These are phyloP conservation scores for Limonius californicus DNA, from an alignment of 1,140 invertebrate species.

Conservation along the genomic window DNA sequence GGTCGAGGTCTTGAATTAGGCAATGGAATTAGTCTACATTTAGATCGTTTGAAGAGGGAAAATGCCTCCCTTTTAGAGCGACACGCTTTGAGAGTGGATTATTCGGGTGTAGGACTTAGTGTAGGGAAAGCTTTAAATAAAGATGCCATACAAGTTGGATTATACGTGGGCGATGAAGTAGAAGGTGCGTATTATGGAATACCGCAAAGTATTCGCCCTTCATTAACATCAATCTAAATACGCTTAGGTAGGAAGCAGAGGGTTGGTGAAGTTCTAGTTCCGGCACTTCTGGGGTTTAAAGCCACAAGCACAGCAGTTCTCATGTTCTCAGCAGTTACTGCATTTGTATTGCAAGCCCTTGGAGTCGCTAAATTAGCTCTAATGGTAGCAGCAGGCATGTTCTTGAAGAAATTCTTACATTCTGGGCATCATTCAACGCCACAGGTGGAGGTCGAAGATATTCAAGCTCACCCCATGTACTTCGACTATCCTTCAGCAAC, in stretches of 20 bases:
- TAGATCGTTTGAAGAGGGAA: conserved; percentile 39
- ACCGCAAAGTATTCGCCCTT: background rate
- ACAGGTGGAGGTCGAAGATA: conserved; percentile 30
- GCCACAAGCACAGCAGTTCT: conserved; percentile 56
- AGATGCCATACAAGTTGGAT: conserved; percentile 47
- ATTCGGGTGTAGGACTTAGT: conserved; percentile 50
- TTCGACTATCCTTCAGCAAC: background rate
- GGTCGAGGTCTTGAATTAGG: conserved; percentile 34
- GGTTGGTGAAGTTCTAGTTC: conserved; percentile 56
- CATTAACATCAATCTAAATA: background rate
- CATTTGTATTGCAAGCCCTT: conserved; percentile 59
- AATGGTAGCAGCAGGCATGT: conserved; percentile 54
- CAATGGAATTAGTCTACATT: conserved; percentile 31
- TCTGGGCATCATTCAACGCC: conserved; percentile 5
- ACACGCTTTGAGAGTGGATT: conserved; percentile 52
- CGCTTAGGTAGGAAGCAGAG: conserved; percentile 51
- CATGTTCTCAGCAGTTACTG: conserved; percentile 54
- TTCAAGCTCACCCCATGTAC: conserved; percentile 11
- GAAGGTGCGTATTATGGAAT: conserved; percentile 10
- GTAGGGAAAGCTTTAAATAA: conserved; percentile 47
- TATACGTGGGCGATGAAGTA: conserved; percentile 32
- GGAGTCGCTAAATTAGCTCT: conserved; percentile 60
- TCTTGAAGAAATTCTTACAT: conserved; percentile 50
- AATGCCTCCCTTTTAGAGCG: conserved; percentile 49
- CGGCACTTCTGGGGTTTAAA: conserved; percentile 60